These are phyloP conservation scores for Tyrannus savana DNA, from an alignment of 2,113 vertebrate genomes.

Conservation along the genomic window DNA sequence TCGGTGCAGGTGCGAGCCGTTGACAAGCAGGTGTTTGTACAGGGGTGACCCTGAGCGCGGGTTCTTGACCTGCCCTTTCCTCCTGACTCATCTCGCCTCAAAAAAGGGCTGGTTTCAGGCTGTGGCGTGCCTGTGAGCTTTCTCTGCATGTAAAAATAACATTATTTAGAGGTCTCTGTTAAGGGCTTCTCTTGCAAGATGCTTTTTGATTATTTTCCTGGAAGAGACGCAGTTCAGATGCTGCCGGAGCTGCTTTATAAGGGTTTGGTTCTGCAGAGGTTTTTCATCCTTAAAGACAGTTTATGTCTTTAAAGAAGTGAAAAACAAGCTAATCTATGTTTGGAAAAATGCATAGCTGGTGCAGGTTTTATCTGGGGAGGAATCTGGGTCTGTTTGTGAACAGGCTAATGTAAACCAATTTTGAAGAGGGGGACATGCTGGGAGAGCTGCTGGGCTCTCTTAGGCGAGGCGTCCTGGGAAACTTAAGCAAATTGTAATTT, in stretches of 20 bases:
- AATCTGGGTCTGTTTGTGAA: conserved; percentile 20
- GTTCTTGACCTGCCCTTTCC: conserved; percentile 70
- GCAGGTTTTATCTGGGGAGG: conserved; percentile 1
- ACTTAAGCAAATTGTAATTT: background rate
- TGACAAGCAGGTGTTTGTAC: conserved; percentile 72
- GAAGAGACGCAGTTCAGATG: background rate
- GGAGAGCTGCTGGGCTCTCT: conserved; percentile 1
- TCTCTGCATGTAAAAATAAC: background rate
- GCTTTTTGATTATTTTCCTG: background rate
- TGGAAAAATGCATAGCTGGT: background rate
- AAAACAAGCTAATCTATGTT: background rate
- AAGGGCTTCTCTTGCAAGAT: background rate
- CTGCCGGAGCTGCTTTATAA: background rate
- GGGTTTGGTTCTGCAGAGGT: background rate
- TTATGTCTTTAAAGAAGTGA: background rate
- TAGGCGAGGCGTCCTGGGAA: background rate
- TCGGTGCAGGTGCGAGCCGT: conserved; percentile 67
- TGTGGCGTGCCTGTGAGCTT: background rate
- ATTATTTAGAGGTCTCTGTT: background rate
- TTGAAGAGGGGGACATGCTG: conserved; percentile 1
- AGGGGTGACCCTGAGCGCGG: conserved; percentile 55
- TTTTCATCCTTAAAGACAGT: background rate
- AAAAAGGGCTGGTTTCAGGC: conserved; percentile 16
- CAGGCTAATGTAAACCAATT: conserved; percentile 33
- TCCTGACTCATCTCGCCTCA: conserved; percentile 62